Base-by-base conservation (phyloP, 2,113 vertebrate species). In the Lagopus leucura region DNA sequence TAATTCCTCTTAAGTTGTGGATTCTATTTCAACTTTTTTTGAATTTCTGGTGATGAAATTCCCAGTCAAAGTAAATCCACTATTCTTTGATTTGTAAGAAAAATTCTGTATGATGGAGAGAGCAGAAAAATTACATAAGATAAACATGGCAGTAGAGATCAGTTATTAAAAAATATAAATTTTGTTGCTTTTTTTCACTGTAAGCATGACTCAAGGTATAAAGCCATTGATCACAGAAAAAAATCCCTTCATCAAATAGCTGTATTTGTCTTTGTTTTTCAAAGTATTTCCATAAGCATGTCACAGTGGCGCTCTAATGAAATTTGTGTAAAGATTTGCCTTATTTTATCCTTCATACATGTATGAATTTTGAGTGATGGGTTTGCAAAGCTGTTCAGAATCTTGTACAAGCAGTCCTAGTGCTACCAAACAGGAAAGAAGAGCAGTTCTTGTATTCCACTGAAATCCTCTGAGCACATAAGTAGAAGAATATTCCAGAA, bases 381-480 rank as follows among this genome's bases (percentile, higher is more conserved):
- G 74, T 38, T 19, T 20, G 3, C 2, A 3, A 54, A 86, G 55
- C 8, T 52, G 1, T 16, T 43, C 58, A 66, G 28, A 52, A 54
- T 34, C n/a, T 80, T 22, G 36, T 19, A 58, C n/a, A 78, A 64
- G 18, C 11, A 43, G 47, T 30, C 13, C 6, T 2, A 2, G 5
- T 18, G 12, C 13, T 64, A 1, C 0, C 22, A 13, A 40, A 72
- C 1, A 2, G 32, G 16, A 88, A 71, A 17, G 8, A 73, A 40
- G 48, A 73, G 4, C 6, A 55, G 40, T 36, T n/a, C 20, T 66
- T 1, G 1, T 0, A 0, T 18, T 75, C 32, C 18, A 17, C 19
- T 11, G 0, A 47, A 36, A 18, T 45, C 13, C 24, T 66, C 24
- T 52, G 32, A 77, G 54, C 16, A 67, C 77, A 13, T 15, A 11